Evolutionary conservation across 1,140 invertebrate species (phyloP), one percentile per base, ranked within the genome.

Genomic region (Caenorhabditis tropicalis): DNA sequence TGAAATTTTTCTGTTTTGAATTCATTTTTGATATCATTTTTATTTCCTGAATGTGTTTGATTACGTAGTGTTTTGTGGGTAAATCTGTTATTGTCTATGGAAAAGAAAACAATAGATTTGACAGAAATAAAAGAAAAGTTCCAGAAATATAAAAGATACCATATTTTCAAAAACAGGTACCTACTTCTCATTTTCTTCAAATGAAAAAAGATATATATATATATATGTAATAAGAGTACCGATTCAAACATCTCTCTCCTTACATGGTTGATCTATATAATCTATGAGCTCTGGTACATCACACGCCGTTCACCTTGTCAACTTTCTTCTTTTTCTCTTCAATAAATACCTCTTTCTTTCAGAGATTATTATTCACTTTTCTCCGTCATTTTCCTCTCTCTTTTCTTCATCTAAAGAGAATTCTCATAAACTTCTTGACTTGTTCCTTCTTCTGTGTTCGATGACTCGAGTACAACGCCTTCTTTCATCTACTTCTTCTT

Each of bases 211-310:
- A 12, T 43, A 5, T 12, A 43, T 43, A 5, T 6, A 43, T 6
- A 43, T 12, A 51, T 12, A 10, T 51, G 48, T 51, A 51, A 51
- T 51, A 51, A 51, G 19, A 3, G 19, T 51, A 10, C 48, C 10
- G n/a, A 51, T 3, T 51, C 48, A 51, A 51, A 51, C 48, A n/a
- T 51, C 48, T 43, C 39, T 51, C 48, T 43, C 39, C 39, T 43
- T 51, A 9, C 10, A 51, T 15, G 48, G 48, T n/a, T 51, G 48
- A 51, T 51, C 48, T 51, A 51, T 15, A 51, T 51, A 74, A 74
- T 74, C 65, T 74, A 15, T 74, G 65, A 43, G n/a, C 65, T 74
- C 36, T 46, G 33, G n/a, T n/a, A 74, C 33, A 74, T 74, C 33
- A 65, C 29, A 36, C 33, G n/a, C n/a, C n/a, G n/a, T n/a, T n/a